Base-by-base conservation (phyloP, 2,797 vertebrate genomes). In the Prunella strophiata region DNA sequence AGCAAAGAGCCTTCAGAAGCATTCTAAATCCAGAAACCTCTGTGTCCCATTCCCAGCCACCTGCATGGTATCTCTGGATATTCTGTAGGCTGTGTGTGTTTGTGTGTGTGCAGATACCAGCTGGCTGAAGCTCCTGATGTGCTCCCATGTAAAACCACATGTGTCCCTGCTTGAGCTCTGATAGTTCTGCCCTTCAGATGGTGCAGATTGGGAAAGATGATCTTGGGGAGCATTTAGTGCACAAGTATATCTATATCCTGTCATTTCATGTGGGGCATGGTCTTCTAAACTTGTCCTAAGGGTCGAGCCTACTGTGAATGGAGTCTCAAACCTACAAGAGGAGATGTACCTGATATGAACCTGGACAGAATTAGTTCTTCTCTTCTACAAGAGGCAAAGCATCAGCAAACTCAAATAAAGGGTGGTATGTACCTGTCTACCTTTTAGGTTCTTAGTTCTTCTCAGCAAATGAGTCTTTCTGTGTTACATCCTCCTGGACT, bases 261-360 rank as follows among this genome's bases (percentile, higher is more conserved):
- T 52, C 50, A 11, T 59, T 77, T 80, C 21, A 7, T 23, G 30
- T 32, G 19, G 13, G 32, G 11, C 0, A 0, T 68, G n/a, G 6
- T 91, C 34, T 85, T 85, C n/a, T 68, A 40, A 52, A 57, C 23
- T 88, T 2, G 0, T 76, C 43, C 18, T 55, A 43, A 58, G 20
- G 5, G 13, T 45, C 0, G 5, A 65, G 27, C 27, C 27, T 54
- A 50, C 34, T 62, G n/a, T 68, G 66, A 68, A n/a, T n/a, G 15
- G 23, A 50, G 38, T 26, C 26, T 79, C 0, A 3, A 34, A 68
- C 54, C 14, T 14, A 59, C 36, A 61, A 40, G 18, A 61, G 30
- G 29, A 78, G 20, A 25, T 61, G 2, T 50, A 45, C 18, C 10
- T 9, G 2, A 29, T 55, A 7, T 43, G n/a, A 51, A 54, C 8